A percentile compares a stretch with the other conserved stretches of the same genome.
These are phyloP conservation scores for Amphimallon solstitiale DNA, from an alignment of 2,888 invertebrate genomes.

Conservation along the genomic window DNA sequence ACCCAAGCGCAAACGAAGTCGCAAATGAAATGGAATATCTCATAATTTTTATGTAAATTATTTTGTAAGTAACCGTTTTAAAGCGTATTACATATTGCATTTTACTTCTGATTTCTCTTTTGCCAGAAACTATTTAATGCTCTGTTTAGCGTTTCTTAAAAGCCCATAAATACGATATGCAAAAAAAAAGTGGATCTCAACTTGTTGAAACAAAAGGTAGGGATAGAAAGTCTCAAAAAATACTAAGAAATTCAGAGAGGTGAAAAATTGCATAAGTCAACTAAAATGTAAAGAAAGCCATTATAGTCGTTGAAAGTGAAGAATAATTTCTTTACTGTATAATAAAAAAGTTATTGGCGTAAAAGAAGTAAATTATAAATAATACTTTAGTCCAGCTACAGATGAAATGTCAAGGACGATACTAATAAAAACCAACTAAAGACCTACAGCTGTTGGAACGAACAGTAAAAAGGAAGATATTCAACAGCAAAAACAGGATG, in stretches of 20 bases:
- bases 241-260: not conserved
- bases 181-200: not conserved
- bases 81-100: not conserved
- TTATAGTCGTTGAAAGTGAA: not conserved
- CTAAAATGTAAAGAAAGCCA: not conserved
- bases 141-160: constrained; percentile 1
- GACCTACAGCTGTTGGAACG: not conserved
- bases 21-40: not conserved
- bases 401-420: not conserved
- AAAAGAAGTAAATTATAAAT: not conserved
- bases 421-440: not conserved
- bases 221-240: not conserved
- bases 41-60: not conserved
- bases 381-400: not conserved
- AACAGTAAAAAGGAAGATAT: not conserved
- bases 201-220: not conserved
- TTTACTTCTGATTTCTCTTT: not conserved
- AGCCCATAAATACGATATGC: not conserved
- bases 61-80: not conserved
- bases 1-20: not conserved
- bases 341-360: not conserved
- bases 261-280: not conserved
- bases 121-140: not conserved
- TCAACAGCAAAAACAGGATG: not conserved
- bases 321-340: not conserved